Evolutionary conservation across 2,797 vertebrate species (phyloP), one percentile per base, ranked within the genome.

Genomic region (Agapornis canus): DNA sequence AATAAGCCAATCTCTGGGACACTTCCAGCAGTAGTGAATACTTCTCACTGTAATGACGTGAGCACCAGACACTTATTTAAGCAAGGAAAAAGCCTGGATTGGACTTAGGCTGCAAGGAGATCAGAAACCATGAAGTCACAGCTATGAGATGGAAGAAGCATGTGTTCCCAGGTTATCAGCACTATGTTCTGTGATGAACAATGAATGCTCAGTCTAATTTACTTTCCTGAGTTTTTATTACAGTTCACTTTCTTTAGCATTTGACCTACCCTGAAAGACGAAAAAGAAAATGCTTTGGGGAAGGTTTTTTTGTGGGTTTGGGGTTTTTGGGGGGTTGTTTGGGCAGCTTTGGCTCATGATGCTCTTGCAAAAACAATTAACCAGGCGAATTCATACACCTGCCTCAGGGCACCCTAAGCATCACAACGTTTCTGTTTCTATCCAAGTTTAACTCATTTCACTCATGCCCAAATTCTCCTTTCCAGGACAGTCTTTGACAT

Each of bases 1-100:
- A 61, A 27, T 25, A 49, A 25, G 47, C 3, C 86, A 32, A 1
- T 3, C 21, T 17, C 35, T 2, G 5, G 29, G 37, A 66, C 6
- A 1, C 48, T 42, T 48, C 23, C n/a, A 79, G 68, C 5, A 72
- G 16, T 4, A 51, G n/a, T 1, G 31, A 11, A 19, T 22, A 14
- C 27, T n/a, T 70, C 10, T 35, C 32, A 40, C 3, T 7, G 0
- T 2, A 42, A 4, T 2, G 25, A 73, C 0, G 0, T 7, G 49
- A 72, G 51, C 9, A 37, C 16, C 59, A 63, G 42, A 18, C 2
- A 27, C 9, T 17, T 37, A 11, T 1, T 31, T 22, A 77, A 43
- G 12, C 43, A 23, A 0, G 0, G 54, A 60, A 39, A 27, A 37
- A 29, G 11, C 26, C 75, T 23, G 15, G 20, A 27, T 11, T 22